Base-by-base conservation (phyloP, 2,113 vertebrate genomes). In the Eolophus roseicapilla region DNA sequence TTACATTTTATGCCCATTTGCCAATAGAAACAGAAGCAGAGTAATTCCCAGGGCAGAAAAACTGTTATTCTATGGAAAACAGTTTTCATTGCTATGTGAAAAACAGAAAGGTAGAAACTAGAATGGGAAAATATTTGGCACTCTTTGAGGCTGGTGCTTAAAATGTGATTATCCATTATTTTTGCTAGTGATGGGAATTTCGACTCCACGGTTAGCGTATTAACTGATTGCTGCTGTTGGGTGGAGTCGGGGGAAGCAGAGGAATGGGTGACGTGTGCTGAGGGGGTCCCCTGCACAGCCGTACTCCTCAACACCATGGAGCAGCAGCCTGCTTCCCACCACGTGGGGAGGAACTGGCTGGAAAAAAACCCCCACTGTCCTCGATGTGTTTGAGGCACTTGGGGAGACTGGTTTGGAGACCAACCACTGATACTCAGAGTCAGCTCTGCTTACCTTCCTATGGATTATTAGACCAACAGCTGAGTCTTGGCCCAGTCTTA, bases 291-390 rank as follows among this genome's bases (percentile, higher is more conserved):
- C 25, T 53, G 24, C 41, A 3, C 16, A 29, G 11, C 11, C 2
- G 0, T 7, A 68, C 7, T 44, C 17, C 2, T 1, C 35, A 46
- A 0, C 9, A 23, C 8, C 39, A 18, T 0, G 0, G 10, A 69
- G 53, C 50, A 78, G 24, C 35, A 65, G 13, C 12, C 71, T 49
- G 18, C 17, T 84, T 17, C 57, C 31, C 35, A 62, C 2, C 2
- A 2, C 7, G 1, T 0, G 3, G 16, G 20, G 6, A 62, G 24
- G 13, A 84, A 25, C 28, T 3, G 46, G 11, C 10, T 59, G 46
- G 9, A 18, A 41, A 7, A 7, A 33, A 53, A 85, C 10, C 37
- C 41, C 41, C 41, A 3, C 10, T 8, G 11, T 7, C 31, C 44
- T 73, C 39, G 43, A 4, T 28, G 3, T 2, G 1, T 52, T 41